phyloP scores from a whole-genome alignment of 2,888 invertebrate genomes.

The Drosophila infuscata region DNA sequence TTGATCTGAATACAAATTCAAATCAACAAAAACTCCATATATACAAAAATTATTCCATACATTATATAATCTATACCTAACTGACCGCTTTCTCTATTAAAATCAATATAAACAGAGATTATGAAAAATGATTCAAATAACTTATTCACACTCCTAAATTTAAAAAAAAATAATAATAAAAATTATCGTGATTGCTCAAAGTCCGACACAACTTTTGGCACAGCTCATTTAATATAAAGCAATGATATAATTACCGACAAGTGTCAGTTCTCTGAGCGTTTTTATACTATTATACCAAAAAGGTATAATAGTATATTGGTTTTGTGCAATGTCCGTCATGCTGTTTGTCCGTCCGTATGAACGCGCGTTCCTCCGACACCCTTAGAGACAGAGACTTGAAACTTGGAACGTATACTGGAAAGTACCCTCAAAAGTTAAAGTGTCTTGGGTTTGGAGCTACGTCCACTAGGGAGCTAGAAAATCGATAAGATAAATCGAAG shows the following conservation, averaged over 20 bases:
- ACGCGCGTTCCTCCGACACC: no score
- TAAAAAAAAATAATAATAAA: not conserved
- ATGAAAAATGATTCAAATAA: not conserved
- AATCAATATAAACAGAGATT: not conserved
- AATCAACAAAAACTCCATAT: not conserved
- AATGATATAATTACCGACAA: conserved; percentile 8
- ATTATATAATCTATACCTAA: no score
- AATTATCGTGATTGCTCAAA: not conserved
- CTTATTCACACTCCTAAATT: not conserved
- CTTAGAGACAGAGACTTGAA: no score
- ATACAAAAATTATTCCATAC: not conserved
- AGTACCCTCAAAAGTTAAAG: no score
- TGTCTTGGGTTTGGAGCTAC: no score
- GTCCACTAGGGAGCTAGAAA: no score
- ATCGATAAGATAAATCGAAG: no score
- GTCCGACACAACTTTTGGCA: not conserved
- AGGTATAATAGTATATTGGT: no score
- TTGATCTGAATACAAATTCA: not conserved
- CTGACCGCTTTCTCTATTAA: not conserved
- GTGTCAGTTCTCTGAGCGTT: conserved; percentile 10
- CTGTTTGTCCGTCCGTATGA: no score
- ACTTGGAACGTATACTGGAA: no score
- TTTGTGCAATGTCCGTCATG: no score
- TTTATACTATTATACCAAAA: not conserved
- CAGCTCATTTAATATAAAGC: not conserved